Conservation (phyloP, 35 echinoderm and acorn worm genomes). For the Ptychodera flava region DNA sequence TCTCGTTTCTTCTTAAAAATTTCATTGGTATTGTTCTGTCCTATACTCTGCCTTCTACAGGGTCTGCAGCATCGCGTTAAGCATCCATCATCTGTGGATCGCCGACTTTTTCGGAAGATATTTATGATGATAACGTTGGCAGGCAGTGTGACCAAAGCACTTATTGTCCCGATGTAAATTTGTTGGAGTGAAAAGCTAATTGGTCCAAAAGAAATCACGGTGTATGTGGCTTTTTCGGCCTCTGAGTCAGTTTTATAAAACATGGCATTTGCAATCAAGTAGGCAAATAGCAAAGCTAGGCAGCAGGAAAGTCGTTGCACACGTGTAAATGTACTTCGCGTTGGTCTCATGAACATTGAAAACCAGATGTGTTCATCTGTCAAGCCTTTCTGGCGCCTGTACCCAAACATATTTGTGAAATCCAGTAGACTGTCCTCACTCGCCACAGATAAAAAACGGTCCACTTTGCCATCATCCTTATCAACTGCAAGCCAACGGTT, state of each 20-base stretch:
- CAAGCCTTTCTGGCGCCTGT: not conserved
- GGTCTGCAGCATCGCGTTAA: not conserved
- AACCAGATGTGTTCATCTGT: not conserved
- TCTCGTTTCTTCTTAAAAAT: not conserved
- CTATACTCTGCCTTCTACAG: not conserved
- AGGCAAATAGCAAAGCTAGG: not conserved
- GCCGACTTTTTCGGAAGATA: not conserved
- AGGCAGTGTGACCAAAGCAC: not conserved
- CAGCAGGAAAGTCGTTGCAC: not conserved
- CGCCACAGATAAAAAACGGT: slow-evolving; percentile 41
- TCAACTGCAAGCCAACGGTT: slow-evolving; percentile 61
- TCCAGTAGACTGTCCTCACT: not conserved
- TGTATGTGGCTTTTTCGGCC: not conserved
- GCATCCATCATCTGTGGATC: too few relatives aligned
- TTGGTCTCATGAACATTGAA: not conserved
- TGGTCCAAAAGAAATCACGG: not conserved
- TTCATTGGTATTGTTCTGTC: too few relatives aligned
- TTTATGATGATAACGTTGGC: not conserved
- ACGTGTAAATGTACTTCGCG: not conserved
- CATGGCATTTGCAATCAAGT: not conserved
- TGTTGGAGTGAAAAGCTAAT: not conserved
- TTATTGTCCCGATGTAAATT: not conserved
- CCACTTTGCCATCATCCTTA: slow-evolving; percentile 47
- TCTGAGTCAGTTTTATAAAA: not conserved
- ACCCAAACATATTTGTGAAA: not conserved